phyloP scores from a whole-genome alignment of 1,140 invertebrate species.

The Eciton burchellii region DNA sequence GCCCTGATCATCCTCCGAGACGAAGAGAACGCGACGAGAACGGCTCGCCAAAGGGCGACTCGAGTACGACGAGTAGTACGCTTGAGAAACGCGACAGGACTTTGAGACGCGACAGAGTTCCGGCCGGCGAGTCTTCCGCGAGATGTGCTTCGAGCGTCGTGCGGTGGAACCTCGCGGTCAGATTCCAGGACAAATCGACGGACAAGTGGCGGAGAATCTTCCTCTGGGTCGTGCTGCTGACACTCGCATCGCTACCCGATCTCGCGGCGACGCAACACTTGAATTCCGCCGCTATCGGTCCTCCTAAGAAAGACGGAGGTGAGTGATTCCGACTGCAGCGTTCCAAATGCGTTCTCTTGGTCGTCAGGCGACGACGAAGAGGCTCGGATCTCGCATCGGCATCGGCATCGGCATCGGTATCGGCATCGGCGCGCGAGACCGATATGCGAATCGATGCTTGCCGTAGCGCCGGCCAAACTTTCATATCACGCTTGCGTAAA shows the following conservation, averaged over 20 bases:
- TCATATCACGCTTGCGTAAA: not conserved
- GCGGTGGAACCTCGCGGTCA: slow-evolving; percentile 71
- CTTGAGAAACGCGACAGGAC: slow-evolving; percentile 18
- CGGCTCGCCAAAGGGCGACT: not conserved
- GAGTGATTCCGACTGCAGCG: slow-evolving; percentile 22
- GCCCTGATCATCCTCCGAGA: not conserved
- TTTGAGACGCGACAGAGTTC: slow-evolving; percentile 29
- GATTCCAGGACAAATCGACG: slow-evolving; percentile 25
- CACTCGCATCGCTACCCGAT: slow-evolving; percentile 61
- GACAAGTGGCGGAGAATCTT: slow-evolving; percentile 42
- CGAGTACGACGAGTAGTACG: not conserved
- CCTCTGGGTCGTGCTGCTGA: slow-evolving; percentile 66
- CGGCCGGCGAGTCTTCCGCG: slow-evolving; percentile 31
- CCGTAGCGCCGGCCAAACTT: not conserved
- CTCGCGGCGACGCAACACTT: slow-evolving; percentile 29
- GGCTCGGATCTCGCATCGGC: not conserved
- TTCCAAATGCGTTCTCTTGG: not conserved
- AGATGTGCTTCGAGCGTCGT: slow-evolving; percentile 79
- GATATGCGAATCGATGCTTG: not conserved
- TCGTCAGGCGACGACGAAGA: not conserved
- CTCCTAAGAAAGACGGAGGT: slow-evolving; percentile 59
- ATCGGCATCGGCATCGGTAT: too few relatives aligned
- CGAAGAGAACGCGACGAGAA: slow-evolving; percentile 31
- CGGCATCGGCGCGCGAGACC: not conserved
- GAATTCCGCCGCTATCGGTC: not conserved